These are phyloP conservation scores for Cephalophus harveyi DNA, from an alignment of 2,113 vertebrate species.

Conservation along the genomic window DNA sequence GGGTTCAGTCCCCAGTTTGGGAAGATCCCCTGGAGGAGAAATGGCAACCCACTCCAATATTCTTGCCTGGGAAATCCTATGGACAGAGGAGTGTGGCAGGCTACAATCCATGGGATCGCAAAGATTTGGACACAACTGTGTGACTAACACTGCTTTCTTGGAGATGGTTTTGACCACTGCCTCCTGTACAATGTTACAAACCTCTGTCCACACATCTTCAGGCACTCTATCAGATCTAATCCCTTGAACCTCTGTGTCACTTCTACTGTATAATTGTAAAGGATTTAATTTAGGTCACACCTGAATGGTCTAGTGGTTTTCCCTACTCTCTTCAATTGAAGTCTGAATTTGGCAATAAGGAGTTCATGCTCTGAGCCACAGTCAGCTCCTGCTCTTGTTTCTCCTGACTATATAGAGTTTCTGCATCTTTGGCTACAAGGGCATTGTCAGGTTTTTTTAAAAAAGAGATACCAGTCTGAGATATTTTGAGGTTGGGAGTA, in stretches of 20 bases:
- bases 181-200: background rate
- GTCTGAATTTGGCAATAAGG: background rate
- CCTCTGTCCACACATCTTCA: background rate
- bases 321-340: background rate
- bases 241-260: background rate
- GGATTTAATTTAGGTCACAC: background rate
- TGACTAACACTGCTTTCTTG: background rate
- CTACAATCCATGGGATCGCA: background rate
- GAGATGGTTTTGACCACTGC: background rate
- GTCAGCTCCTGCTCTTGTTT: rapidly evolving
- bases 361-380: background rate
- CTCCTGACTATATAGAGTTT: background rate
- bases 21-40: background rate
- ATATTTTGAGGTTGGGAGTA: background rate
- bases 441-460: background rate
- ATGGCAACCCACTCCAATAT: background rate
- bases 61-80: background rate
- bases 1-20: background rate
- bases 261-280: background rate
- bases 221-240: background rate
- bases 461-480: background rate
- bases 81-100: background rate
- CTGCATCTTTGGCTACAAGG: background rate
- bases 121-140: background rate
- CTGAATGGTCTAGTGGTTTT: background rate